Evolutionary conservation across 2,888 invertebrate genomes (phyloP).

Genomic region (Caenorhabditis japonica): DNA sequence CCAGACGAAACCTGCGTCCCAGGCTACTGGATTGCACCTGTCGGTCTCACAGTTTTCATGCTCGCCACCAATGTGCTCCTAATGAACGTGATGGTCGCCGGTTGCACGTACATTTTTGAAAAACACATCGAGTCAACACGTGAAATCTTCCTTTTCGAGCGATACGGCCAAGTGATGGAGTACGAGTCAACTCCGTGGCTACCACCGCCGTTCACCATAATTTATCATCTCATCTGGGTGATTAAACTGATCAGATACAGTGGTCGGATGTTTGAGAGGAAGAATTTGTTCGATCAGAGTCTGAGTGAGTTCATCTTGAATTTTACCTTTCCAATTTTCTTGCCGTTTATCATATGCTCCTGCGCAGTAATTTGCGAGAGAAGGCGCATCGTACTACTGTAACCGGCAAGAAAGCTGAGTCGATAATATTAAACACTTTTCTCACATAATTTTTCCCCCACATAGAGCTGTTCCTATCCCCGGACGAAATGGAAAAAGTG

Average conservation of each 20-base stretch:
- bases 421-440: conserved; percentile 90
- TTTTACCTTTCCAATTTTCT: too few species aligned
- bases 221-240: conserved; percentile 64
- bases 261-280: conserved; percentile 52
- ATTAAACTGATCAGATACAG: conserved; percentile 40
- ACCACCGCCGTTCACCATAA: conserved; percentile 83
- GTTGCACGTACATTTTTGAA: conserved; percentile 82
- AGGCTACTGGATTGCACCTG: conserved; percentile 88
- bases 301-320: conserved; percentile 83
- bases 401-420: too few species aligned
- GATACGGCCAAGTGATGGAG: conserved; percentile 93
- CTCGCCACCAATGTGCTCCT: conserved; percentile 95
- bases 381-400: too few species aligned
- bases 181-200: conserved; percentile 97
- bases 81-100: conserved; percentile 96
- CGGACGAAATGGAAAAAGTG: conserved; percentile 91
- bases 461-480: conserved; percentile 91
- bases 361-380: too few species aligned
- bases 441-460: too few species aligned
- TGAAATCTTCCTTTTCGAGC: conserved; percentile 99
- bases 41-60: conserved; percentile 83
- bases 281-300: conserved; percentile 66
- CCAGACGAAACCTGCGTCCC: conserved; percentile 72
- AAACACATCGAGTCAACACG: conserved; percentile 94
- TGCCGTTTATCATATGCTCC: too few species aligned